Percentiles rank a stretch among this genome's conserved stretches.
Evolutionary conservation across 2,888 invertebrate species (phyloP).

Genomic region (Tachina lurida): DNA sequence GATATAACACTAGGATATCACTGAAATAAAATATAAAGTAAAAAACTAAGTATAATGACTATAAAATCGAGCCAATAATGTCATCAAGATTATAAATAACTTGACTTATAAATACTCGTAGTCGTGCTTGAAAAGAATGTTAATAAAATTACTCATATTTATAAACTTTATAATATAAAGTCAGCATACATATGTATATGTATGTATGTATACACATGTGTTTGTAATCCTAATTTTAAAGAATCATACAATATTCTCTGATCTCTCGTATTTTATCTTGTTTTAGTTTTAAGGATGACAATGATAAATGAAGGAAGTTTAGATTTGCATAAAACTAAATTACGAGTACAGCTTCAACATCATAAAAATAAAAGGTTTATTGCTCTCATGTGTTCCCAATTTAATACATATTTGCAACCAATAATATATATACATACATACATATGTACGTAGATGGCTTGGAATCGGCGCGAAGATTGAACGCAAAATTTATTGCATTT

Average conservation of each 20-base stretch:
- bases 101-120: constrained; percentile 11
- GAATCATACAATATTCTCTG: constrained; percentile 14
- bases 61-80: constrained; percentile 68
- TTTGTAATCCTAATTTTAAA: constrained; percentile 25
- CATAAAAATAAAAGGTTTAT: constrained; percentile 37
- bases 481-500: constrained; percentile 55
- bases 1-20: constrained; percentile 31
- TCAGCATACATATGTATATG: constrained; percentile 19
- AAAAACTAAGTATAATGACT: constrained; percentile 53
- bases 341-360: constrained; percentile 29
- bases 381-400: constrained; percentile 13
- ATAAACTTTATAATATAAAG: too few relatives aligned
- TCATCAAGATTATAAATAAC: constrained; percentile 61
- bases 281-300: constrained; percentile 42
- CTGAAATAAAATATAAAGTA: constrained; percentile 14
- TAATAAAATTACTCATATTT: constrained; percentile 19
- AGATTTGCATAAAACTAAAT: constrained; percentile 46
- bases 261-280: constrained; percentile 10
- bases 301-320: constrained; percentile 66
- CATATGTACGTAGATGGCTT: neutral
- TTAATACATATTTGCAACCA: neutral
- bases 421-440: neutral
- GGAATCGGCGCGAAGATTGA: constrained; percentile 1
- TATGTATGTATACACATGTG: neutral
- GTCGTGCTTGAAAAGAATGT: constrained; percentile 13